A percentile compares a stretch with the other conserved stretches of the same genome.
Evolutionary conservation across 2,797 vertebrate genomes (phyloP).

Genomic region (Sylvia borin): DNA sequence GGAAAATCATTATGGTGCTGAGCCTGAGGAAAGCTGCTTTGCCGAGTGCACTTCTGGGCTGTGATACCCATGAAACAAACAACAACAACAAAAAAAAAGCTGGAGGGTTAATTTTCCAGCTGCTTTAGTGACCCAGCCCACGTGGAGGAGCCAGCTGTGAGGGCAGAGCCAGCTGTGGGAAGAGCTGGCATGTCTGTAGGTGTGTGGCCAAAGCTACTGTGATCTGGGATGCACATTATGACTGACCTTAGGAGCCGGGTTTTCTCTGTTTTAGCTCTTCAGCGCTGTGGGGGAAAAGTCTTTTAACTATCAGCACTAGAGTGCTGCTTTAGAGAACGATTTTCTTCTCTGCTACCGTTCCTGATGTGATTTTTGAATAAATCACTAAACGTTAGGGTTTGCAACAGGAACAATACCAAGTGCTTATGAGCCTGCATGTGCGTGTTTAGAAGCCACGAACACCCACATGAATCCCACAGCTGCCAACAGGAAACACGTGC

Average conservation of each 20-base stretch:
- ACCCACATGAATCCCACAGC: not conserved
- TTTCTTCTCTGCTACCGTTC: not conserved
- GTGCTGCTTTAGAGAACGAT: not conserved
- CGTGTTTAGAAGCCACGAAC: not conserved
- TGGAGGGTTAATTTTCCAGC: not conserved
- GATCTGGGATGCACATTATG: not conserved
- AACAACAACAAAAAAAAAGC: not conserved
- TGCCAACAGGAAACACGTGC: slow-evolving; percentile 24
- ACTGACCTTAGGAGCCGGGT: not conserved
- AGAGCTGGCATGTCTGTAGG: not conserved
- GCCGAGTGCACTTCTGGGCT: not conserved
- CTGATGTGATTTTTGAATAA: not conserved
- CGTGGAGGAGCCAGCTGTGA: not conserved
- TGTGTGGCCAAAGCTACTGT: not conserved
- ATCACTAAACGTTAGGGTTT: not conserved
- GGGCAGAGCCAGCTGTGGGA: not conserved
- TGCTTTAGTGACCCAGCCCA: not conserved
- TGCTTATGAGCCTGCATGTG: not conserved
- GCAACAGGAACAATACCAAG: not conserved
- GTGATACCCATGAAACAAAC: not conserved
- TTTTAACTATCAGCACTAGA: not conserved
- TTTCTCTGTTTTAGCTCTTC: not conserved
- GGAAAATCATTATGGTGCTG: fast-evolving
- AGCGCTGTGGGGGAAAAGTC: not conserved
- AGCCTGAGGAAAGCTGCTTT: not conserved